Evolutionary conservation across 2,888 invertebrate species (phyloP), one percentile per base, ranked within the genome.

Genomic region (Dorcus hopei): DNA sequence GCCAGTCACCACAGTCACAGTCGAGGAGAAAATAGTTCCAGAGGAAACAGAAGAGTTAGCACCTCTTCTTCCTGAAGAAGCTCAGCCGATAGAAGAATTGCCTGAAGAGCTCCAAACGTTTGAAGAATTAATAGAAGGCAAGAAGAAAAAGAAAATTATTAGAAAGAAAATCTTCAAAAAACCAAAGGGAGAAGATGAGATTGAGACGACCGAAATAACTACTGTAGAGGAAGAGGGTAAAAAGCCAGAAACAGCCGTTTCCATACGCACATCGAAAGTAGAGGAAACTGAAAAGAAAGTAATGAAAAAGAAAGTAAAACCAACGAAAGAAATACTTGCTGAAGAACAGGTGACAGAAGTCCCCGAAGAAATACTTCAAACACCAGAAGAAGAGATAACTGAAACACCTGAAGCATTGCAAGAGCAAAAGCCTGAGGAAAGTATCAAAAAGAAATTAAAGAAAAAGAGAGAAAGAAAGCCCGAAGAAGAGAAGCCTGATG

Each of bases 161-260:
- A 74, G 66, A 62, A 71, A 70, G 58, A 61, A 71, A 55, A 65
- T 61, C 19, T 50, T 59, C 23, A 60, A 40, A 70, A 73, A 1
- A 71, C 68, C 65, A 57, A 54, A 66, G 64, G 57, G 68, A 66
- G 60, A 58, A 68, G 68, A 62, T 53, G 70, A 57, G 69, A 66
- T 48, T 61, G 54, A 66, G 52, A 58, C 59, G 38, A 68, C 65
- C 45, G 63, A 49, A 58, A 64, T 73, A 47, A 65, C 68, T 9
- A 67, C 69, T 9, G 67, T 75, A 66, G 63, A 79, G 74, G 68
- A 80, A 70, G 65, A 80, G 72, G 79, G 79, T 65, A 63, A 79
- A 59, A 60, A 66, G 52, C 76, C 77, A 2, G 64, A 73, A 66
- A 78, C 77, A 61, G 77, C 79, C 3, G 52, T 77, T 74, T 53